Evolutionary conservation across 2,797 vertebrate genomes (phyloP).

Genomic region (Mormyrops boulengeri): DNA sequence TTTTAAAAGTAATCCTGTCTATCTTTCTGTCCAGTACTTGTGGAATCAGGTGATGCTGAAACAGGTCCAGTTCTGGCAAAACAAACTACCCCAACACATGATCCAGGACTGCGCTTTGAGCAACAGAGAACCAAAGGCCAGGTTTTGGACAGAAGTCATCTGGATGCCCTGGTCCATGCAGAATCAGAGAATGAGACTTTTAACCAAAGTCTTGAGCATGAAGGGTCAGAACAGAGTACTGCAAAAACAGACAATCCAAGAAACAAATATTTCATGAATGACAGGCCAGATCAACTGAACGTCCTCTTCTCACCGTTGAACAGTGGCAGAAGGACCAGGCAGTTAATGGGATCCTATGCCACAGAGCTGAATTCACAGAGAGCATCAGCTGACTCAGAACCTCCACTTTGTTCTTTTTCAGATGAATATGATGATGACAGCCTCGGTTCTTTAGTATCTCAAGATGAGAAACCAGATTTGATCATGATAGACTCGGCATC

Average conservation of each 20-base stretch:
- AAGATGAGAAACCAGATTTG: constrained; percentile 20
- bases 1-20: background rate
- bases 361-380: constrained; percentile 33
- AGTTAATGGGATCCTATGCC: constrained; percentile 28
- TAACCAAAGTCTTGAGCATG: background rate
- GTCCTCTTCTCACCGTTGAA: constrained; percentile 18
- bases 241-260: constrained; percentile 14
- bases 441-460: constrained; percentile 2
- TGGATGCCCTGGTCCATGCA: background rate
- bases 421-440: background rate
- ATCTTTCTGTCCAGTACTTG: constrained; percentile 29
- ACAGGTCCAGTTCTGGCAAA: constrained; percentile 27
- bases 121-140: constrained; percentile 12
- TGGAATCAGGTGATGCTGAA: constrained; percentile 19
- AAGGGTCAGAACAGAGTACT: background rate
- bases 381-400: constrained; percentile 37
- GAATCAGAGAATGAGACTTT: constrained; percentile 8
- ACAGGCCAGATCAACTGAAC: constrained; percentile 35
- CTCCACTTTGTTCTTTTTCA: constrained; percentile 14
- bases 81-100: background rate
- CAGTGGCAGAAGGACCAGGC: constrained; percentile 16
- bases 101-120: background rate
- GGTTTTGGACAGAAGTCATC: constrained; percentile 21
- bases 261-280: constrained; percentile 37
- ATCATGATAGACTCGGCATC: constrained; percentile 13